phyloP scores from a whole-genome alignment of 2,888 invertebrate species.

The Julus scanicus region DNA sequence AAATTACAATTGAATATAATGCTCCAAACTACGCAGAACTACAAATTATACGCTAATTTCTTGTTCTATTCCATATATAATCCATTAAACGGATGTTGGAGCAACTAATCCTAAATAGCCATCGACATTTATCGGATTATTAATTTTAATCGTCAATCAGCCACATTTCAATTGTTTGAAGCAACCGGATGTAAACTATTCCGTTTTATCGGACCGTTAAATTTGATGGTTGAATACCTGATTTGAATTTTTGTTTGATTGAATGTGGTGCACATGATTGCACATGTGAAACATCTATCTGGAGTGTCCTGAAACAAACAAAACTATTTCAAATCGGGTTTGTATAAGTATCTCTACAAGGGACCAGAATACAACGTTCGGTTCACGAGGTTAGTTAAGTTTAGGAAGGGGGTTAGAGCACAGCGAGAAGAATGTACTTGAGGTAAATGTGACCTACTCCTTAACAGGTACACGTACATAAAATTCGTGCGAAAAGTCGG shows the following conservation, averaged over 20 bases:
- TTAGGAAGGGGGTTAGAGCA: not conserved
- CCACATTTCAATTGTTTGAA: not conserved
- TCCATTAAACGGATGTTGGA: not conserved
- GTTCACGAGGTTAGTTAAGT: slow-evolving; percentile 9
- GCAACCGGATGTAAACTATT: not conserved
- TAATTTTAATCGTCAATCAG: not conserved
- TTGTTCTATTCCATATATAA: too few relatives aligned
- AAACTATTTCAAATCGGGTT: not conserved
- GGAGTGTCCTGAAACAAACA: too few relatives aligned
- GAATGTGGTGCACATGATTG: not conserved
- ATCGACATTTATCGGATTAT: not conserved
- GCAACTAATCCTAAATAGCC: not conserved
- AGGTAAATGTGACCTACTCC: slow-evolving; percentile 27
- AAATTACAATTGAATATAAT: too few relatives aligned
- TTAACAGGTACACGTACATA: slow-evolving; percentile 3
- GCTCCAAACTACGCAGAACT: too few relatives aligned
- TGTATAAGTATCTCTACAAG: not conserved
- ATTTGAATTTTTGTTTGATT: too few relatives aligned
- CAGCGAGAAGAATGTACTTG: not conserved
- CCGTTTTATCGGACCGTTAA: too few relatives aligned
- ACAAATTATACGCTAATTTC: too few relatives aligned
- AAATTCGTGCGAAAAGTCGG: slow-evolving; percentile 22
- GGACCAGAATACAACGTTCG: not conserved
- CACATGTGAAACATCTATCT: not conserved
- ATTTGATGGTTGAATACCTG: too few relatives aligned